Conservation (phyloP, 2,113 vertebrate species). For the Cynopterus brachyotis region DNA sequence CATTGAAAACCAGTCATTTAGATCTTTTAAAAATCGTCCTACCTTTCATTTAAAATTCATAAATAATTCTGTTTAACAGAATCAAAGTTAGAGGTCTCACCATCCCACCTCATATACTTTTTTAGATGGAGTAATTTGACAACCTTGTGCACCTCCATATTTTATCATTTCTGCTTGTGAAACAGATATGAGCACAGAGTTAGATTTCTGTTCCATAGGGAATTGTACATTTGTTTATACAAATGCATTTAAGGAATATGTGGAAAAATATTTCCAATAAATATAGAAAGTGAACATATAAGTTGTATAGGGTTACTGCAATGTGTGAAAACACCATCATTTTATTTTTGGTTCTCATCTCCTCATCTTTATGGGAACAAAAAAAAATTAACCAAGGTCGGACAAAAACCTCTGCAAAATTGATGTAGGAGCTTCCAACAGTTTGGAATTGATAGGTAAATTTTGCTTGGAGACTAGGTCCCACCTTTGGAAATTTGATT, state of each 20-base stretch:
- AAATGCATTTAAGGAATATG: not conserved
- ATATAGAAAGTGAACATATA: not conserved
- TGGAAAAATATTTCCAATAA: not conserved
- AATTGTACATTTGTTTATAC: not conserved
- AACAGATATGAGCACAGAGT: not conserved
- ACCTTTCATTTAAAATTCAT: not conserved
- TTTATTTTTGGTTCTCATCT: conserved; percentile 52
- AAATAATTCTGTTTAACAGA: not conserved
- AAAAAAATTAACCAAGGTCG: conserved; percentile 17
- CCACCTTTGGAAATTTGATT: conserved; percentile 40
- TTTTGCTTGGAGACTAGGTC: conserved; percentile 57
- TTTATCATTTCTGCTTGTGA: conserved; percentile 16
- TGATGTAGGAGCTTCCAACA: conserved; percentile 32
- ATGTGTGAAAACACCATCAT: not conserved
- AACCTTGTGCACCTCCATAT: not conserved
- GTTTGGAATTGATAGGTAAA: conserved; percentile 63
- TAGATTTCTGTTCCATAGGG: not conserved
- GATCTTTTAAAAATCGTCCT: not conserved
- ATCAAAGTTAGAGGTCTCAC: not conserved
- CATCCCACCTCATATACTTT: not conserved
- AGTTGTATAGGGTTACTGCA: not conserved
- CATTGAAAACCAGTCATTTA: not conserved
- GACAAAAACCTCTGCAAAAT: conserved; percentile 47
- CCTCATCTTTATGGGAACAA: conserved; percentile 61
- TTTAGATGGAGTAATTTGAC: not conserved